Base-by-base conservation (phyloP, 2,113 vertebrate species). In the Phainopepla nitens region DNA sequence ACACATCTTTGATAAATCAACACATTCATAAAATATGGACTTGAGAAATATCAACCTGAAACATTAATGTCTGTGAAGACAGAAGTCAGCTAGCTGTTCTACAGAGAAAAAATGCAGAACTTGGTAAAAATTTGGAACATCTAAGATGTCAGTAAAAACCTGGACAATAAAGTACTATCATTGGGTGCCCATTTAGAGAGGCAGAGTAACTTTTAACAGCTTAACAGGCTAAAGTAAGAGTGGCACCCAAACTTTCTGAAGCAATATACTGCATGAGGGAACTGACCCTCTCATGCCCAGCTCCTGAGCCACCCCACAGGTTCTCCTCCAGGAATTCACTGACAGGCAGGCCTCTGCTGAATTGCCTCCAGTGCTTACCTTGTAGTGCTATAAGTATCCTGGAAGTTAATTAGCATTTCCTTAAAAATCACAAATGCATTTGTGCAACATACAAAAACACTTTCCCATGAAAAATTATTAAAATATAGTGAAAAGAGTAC, bases 381-480 rank as follows among this genome's bases (percentile, higher is more conserved):
- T 31, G 9, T 20, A 71, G 33, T 3, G 2, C 31, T 9, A 0
- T 35, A 66, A 45, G 18, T 25, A 83, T 24, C 20, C 44, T 57
- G n/a, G 19, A 61, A 93, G 23, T 10, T 51, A 64, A 77, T 47
- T 6, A 56, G 12, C 3, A 31, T 27, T 76, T 85, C n/a, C 39
- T 54, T 28, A 42, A 84, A 86, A 82, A 56, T 41, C 44, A 56
- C 4, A 45, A 68, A 28, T 0, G 0, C 1, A 0, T 57, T 42
- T 57, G 87, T 82, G n/a, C 19, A 64, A 53, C 24, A 64, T 8
- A 39, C 4, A 62, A 60, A 53, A 85, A 39, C 9, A 62, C 4
- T 6, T 72, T 13, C 11, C n/a, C 6, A 12, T 60, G 31, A 60
- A 82, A 93, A 88, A 41, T 10, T 23, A 68, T 36, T 93, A 56